Conservation (phyloP, 2,113 vertebrate species). For the Phrynosoma platyrhinos region DNA sequence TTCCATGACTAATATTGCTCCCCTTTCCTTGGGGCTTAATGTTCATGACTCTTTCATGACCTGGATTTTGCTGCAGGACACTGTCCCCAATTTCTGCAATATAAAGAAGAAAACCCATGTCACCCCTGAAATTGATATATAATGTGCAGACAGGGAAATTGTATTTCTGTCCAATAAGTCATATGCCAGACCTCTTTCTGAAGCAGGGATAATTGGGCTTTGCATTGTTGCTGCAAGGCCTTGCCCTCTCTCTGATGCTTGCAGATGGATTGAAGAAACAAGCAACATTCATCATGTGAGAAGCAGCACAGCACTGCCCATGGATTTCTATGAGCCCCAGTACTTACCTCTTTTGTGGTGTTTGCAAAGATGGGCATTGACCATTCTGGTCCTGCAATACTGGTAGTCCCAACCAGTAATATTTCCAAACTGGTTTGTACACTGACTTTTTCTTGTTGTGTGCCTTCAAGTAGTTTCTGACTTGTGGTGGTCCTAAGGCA, state of each 20-base stretch:
- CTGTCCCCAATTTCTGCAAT: background rate
- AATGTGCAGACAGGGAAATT: constrained; percentile 25
- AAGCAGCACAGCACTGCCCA: background rate
- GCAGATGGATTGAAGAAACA: background rate
- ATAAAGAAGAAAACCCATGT: constrained; percentile 6
- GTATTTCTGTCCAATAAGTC: constrained; percentile 7
- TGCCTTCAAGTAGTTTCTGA: no score
- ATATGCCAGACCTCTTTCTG: background rate
- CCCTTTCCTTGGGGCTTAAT: background rate
- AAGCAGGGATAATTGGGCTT: background rate
- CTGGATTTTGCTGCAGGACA: background rate
- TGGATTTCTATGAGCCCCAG: background rate
- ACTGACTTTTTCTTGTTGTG: background rate
- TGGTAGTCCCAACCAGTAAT: no score
- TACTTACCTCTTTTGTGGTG: background rate
- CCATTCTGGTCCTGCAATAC: background rate
- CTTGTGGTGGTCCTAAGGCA: no score
- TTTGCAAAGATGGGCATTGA: background rate
- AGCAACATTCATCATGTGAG: background rate
- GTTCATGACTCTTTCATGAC: background rate
- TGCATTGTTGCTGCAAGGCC: background rate
- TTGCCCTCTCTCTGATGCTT: background rate
- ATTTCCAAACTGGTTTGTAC: no score
- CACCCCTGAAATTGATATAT: background rate
- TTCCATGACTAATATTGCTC: constrained; percentile 6